phyloP scores from a whole-genome alignment of 2,888 invertebrate species.

The Chymomyza caudatula region DNA sequence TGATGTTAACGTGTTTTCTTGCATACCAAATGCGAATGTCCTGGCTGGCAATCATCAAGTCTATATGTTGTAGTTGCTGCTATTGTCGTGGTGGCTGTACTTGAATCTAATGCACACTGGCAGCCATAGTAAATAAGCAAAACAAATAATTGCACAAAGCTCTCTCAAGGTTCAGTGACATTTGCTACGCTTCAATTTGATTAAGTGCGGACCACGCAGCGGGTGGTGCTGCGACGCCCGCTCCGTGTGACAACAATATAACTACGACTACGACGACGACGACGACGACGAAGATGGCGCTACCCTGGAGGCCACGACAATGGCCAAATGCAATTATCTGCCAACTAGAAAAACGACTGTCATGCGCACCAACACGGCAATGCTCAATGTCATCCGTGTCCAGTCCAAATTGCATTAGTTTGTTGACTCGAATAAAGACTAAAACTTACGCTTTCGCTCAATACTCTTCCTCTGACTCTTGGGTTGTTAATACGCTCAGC shows the following conservation, averaged over 20 bases:
- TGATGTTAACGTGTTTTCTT: slow-evolving; percentile 24
- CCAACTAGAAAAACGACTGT: slow-evolving; percentile 37
- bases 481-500: slow-evolving; percentile 11
- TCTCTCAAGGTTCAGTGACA: slow-evolving; percentile 62
- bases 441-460: not conserved
- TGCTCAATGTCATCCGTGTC: slow-evolving; percentile 41
- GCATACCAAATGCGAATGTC: slow-evolving; percentile 52
- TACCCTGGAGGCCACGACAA: slow-evolving; percentile 8
- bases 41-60: slow-evolving; percentile 52
- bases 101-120: slow-evolving; percentile 55
- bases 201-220: slow-evolving; percentile 53
- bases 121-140: slow-evolving; percentile 5
- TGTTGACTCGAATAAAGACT: not conserved
- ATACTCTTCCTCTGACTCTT: too few relatives aligned
- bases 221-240: slow-evolving; percentile 14
- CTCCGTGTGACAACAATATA: too few relatives aligned
- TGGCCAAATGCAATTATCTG: slow-evolving; percentile 64
- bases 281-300: slow-evolving; percentile 5
- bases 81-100: slow-evolving; percentile 39
- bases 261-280: too few relatives aligned
- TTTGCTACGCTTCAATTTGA: slow-evolving; percentile 64
- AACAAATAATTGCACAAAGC: slow-evolving; percentile 55
- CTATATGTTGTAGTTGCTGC: slow-evolving; percentile 13
- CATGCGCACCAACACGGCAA: slow-evolving; percentile 19
- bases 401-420: slow-evolving; percentile 53